Conservation (phyloP, 2,797 vertebrate species). For the Sebastes hopkinsi region DNA sequence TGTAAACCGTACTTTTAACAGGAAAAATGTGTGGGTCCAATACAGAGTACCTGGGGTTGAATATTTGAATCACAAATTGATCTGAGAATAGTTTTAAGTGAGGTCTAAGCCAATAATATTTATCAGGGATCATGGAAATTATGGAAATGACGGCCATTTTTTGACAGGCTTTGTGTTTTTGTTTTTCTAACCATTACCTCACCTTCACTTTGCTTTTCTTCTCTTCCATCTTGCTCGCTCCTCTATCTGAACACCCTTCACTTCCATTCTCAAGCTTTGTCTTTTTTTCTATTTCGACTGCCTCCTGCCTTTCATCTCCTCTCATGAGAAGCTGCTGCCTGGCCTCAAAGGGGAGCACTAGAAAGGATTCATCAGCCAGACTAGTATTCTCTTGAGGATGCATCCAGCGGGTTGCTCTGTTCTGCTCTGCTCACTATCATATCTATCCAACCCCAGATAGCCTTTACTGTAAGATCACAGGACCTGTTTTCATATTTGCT, state of each 20-base stretch:
- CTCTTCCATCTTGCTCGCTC: conserved; percentile 4
- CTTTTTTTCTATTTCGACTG: conserved; percentile 56
- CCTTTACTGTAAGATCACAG: conserved; percentile 74
- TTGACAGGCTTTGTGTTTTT: conserved; percentile 40
- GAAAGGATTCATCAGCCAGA: conserved; percentile 73
- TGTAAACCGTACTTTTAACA: conserved; percentile 6
- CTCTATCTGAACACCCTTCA: conserved; percentile 49
- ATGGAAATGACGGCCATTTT: conserved; percentile 43
- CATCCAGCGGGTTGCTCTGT: conserved; percentile 62
- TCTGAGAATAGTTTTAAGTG: conserved; percentile 55
- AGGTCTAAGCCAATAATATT: conserved; percentile 44
- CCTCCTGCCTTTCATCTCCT: conserved; percentile 65
- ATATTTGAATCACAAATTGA: conserved; percentile 65
- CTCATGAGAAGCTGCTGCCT: conserved; percentile 57
- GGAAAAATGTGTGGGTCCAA: neutral
- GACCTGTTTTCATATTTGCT: conserved; percentile 61
- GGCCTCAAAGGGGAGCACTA: conserved; percentile 72
- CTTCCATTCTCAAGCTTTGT: conserved; percentile 49
- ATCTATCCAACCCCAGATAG: conserved; percentile 69
- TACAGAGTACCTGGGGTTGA: conserved; percentile 11
- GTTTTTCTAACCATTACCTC: conserved; percentile 11
- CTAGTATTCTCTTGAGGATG: conserved; percentile 65
- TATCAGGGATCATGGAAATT: conserved; percentile 44
- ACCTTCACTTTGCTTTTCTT: conserved; percentile 23
- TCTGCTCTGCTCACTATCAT: conserved; percentile 69